Evolutionary conservation across 2,888 invertebrate genomes (phyloP).

Genomic region (Allophyes oxyacanthae): DNA sequence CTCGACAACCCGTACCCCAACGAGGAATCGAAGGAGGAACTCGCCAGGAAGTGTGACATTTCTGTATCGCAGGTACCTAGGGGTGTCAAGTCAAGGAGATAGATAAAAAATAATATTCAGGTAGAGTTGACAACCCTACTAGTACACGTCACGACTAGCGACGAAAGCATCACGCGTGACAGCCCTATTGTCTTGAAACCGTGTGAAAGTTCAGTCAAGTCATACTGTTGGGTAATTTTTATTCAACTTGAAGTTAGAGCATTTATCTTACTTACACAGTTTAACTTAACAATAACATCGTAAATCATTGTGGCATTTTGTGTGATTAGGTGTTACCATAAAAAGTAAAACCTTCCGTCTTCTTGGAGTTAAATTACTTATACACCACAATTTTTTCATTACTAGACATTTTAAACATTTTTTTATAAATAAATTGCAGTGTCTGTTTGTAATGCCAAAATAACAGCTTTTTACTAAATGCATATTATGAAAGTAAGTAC

Average conservation of each 20-base stretch:
- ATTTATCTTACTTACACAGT: constrained; percentile 28
- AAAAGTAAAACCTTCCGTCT: no score
- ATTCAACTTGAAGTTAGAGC: constrained; percentile 5
- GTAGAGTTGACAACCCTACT: constrained; percentile 48
- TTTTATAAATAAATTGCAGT: no score
- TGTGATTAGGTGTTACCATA: constrained; percentile 2
- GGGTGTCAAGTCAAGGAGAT: constrained; percentile 40
- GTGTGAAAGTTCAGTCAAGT: constrained; percentile 1
- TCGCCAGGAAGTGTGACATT: constrained; percentile 98
- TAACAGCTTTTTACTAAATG: no score
- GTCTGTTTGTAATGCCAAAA: no score
- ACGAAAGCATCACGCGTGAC: constrained; percentile 15
- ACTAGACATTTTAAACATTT: no score
- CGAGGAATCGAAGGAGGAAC: constrained; percentile 99
- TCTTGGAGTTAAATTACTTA: neutral
- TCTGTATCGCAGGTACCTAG: constrained; percentile 95
- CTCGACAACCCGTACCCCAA: constrained; percentile 99
- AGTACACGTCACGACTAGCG: constrained; percentile 30
- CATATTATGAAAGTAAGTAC: no score
- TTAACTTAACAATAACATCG: constrained; percentile 19
- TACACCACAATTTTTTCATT: no score
- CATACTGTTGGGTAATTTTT: constrained; percentile 32
- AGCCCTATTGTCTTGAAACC: constrained; percentile 34
- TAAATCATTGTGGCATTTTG: constrained; percentile 18
- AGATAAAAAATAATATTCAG: constrained; percentile 1